phyloP scores from a whole-genome alignment of 2,888 invertebrate species.

The Leistus spinibarbis region DNA sequence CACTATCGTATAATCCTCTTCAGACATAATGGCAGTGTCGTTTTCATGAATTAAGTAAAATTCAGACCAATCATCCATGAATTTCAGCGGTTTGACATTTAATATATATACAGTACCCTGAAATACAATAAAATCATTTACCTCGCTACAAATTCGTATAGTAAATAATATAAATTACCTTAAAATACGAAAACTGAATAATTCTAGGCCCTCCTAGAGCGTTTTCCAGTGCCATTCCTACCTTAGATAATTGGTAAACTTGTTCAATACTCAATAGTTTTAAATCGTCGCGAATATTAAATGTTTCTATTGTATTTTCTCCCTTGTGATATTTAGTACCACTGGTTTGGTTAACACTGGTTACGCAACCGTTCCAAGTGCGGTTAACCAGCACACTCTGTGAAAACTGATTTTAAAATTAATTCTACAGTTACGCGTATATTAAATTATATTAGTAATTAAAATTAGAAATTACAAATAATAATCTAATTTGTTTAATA shows the following conservation, averaged over 20 bases:
- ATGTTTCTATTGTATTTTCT: too few species aligned
- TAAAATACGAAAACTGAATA: conserved; percentile 78
- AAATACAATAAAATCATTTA: conserved; percentile 43
- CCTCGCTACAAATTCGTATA: background rate
- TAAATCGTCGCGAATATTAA: too few species aligned
- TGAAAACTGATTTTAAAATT: conserved; percentile 41
- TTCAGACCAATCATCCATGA: conserved; percentile 73
- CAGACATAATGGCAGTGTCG: conserved; percentile 69
- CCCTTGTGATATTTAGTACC: conserved; percentile 61
- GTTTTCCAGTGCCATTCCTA: conserved; percentile 67
- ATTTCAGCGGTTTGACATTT: conserved; percentile 82
- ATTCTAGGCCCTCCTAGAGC: conserved; percentile 74
- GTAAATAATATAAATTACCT: conserved; percentile 57
- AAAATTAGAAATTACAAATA: too few species aligned
- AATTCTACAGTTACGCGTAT: background rate
- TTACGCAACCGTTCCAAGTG: conserved; percentile 58
- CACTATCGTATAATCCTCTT: conserved; percentile 64
- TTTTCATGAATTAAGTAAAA: conserved; percentile 81
- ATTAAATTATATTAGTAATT: background rate
- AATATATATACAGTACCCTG: conserved; percentile 67
- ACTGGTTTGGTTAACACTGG: conserved; percentile 57
- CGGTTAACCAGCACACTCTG: conserved; percentile 71
- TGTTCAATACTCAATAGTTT: conserved; percentile 62
- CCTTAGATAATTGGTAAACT: conserved; percentile 62
- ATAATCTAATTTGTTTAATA: too few species aligned